These are phyloP conservation scores for Sphenodon punctatus DNA, from an alignment of 2,797 vertebrate genomes.

Conservation along the genomic window DNA sequence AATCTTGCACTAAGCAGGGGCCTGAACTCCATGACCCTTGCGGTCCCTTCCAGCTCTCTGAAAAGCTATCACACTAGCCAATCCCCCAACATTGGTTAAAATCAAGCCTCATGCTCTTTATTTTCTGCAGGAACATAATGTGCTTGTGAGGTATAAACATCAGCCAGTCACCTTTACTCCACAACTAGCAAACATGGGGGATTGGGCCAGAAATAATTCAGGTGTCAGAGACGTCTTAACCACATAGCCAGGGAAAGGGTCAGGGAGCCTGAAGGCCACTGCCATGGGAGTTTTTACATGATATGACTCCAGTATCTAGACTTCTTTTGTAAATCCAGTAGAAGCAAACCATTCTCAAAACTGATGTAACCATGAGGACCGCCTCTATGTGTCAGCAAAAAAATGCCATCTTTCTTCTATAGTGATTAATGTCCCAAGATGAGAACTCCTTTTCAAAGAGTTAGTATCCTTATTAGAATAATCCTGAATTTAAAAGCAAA, in stretches of 20 bases:
- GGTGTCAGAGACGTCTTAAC: neutral
- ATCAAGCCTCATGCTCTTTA: neutral
- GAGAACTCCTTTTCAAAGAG: constrained; percentile 1
- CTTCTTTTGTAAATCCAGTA: neutral
- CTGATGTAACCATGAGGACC: neutral
- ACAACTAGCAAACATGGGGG: neutral
- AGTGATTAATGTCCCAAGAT: constrained; percentile 4
- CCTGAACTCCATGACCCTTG: no score
- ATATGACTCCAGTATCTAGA: neutral
- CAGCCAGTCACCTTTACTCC: neutral
- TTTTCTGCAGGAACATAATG: neutral
- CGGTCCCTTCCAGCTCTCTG: no score
- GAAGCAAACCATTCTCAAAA: neutral
- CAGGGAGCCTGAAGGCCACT: fast-evolving
- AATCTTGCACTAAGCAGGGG: no score
- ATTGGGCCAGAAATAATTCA: neutral
- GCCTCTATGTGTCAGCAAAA: neutral
- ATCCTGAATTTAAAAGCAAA: constrained; percentile 27
- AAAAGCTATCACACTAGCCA: no score
- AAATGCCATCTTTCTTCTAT: neutral
- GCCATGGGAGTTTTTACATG: neutral
- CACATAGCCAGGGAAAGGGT: neutral
- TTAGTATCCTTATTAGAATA: constrained; percentile 14
- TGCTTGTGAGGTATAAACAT: neutral
- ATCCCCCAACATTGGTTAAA: no score